Evolutionary conservation across 2,113 vertebrate species (phyloP), one percentile per base, ranked within the genome.

Genomic region (Entomyzon cyanotis): DNA sequence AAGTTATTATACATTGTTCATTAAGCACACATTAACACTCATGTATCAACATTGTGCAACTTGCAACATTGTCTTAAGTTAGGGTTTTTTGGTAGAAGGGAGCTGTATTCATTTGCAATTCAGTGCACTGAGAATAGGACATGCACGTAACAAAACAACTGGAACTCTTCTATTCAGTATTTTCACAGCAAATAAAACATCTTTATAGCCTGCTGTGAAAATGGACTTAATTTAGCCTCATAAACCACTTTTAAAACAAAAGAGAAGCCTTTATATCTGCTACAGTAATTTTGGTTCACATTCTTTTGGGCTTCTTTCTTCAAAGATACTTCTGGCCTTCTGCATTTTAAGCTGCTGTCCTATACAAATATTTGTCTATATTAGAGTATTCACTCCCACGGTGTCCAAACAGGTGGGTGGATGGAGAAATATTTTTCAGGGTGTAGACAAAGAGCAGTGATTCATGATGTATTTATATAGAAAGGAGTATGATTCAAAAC

Each of bases 11-110:
- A 76, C 5, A 23, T 11, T 10, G 2, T 35, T 64, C 49, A 56
- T 68, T 62, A 92, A 64, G 16, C 28, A 69, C 15, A 49, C 24
- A 65, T 28, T 46, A 71, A 80, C n/a, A 76, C 5, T 24, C 27
- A 7, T 4, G 5, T 23, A 77, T 15, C 0, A 0, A 74, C 3
- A 3, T 52, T 50, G 20, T 28, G 28, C 13, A 65, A 31, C 37
- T 74, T 53, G 15, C 5, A 55, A 81, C 41, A 49, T 56, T 64
- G 67, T 33, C 56, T 67, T 68, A 63, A 64, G 15, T 41, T 27
- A 63, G 27, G 8, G 0, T 3, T 63, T 83, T 75, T 76, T 76
- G 7, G 25, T 46, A 80, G 35, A 93, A 73, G 31, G 18, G 6
- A 82, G 25, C 8, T 78, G 27, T 9, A 81, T 55, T 37, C 15